Base-by-base conservation (phyloP, 2,888 invertebrate species). In the Therioaphis trifolii region DNA sequence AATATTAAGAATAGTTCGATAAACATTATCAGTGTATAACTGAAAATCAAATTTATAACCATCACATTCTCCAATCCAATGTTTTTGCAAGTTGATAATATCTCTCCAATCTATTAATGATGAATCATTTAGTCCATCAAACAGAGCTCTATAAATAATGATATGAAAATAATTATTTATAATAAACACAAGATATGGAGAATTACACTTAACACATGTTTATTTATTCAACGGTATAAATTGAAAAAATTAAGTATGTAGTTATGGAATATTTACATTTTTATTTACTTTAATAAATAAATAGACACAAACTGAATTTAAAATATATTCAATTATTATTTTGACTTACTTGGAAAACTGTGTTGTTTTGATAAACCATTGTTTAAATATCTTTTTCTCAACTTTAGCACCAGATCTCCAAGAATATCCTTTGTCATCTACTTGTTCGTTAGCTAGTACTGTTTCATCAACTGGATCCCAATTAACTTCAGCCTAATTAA, bases 391-490 rank as follows among this genome's bases (percentile, higher is more conserved):
- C 89, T 93, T 94, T 87, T 95, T 96, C 89, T 98, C 95, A 11
- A 97, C 97, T 89, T 93, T 92, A 11, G 96, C 98, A 2, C 99
- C 98, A 5, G 99, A 99, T 85, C 99, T 91, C 99, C 99, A 99
- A 0, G 98, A 97, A 87, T 92, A 91, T 15, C 97, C 96, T 87
- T 94, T 92, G 71, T 92, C 93, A 90, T 98, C 97, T 4, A 99
- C 97, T 91, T 99, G 99, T 88, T 99, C 99, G 89, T 98, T 96
- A 5, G 99, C 99, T 86, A 99, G 89, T 1, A 99, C 99, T 4
- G 99, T 99, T 89, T 95, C 90, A 89, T 99, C 99, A 0, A 99
- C 91, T 2, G 99, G 99, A 91, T 99, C 99, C 99, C 99, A 99
- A 90, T 98, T 98, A 0, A 99, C 98, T 85, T 93, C 90, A 15